Evolutionary conservation across 2,113 vertebrate genomes (phyloP).

Genomic region (Amphiprion ocellaris): DNA sequence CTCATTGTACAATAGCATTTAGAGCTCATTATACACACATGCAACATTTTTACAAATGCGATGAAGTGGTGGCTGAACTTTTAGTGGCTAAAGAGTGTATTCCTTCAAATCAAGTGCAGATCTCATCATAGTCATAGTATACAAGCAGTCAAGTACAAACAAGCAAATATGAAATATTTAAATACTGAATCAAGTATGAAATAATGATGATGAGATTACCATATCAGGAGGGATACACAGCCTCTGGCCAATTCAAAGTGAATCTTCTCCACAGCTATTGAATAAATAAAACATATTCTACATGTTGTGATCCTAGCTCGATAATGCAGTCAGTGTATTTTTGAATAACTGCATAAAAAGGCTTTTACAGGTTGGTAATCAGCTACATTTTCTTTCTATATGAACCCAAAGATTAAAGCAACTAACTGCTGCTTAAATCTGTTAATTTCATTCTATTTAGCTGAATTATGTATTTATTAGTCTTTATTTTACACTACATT

Average conservation of each 20-base stretch:
- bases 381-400: too few species aligned
- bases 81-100: background rate
- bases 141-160: background rate
- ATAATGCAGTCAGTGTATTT: background rate
- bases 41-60: background rate
- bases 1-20: constrained; percentile 53
- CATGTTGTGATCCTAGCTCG: background rate
- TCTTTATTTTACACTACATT: background rate
- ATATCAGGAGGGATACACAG: constrained; percentile 2
- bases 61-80: background rate
- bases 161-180: constrained; percentile 18
- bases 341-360: too few species aligned
- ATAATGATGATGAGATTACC: background rate
- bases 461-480: background rate
- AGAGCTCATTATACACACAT: constrained; percentile 32
- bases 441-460: too few species aligned
- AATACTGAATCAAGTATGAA: background rate
- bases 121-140: background rate
- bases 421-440: too few species aligned
- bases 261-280: background rate
- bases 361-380: too few species aligned
- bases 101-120: too few species aligned
- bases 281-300: constrained; percentile 4
- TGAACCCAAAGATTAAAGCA: too few species aligned
- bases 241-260: constrained; percentile 3